These are phyloP conservation scores for Pseudochromis fuscus DNA, from an alignment of 2,797 vertebrate species.

Conservation along the genomic window DNA sequence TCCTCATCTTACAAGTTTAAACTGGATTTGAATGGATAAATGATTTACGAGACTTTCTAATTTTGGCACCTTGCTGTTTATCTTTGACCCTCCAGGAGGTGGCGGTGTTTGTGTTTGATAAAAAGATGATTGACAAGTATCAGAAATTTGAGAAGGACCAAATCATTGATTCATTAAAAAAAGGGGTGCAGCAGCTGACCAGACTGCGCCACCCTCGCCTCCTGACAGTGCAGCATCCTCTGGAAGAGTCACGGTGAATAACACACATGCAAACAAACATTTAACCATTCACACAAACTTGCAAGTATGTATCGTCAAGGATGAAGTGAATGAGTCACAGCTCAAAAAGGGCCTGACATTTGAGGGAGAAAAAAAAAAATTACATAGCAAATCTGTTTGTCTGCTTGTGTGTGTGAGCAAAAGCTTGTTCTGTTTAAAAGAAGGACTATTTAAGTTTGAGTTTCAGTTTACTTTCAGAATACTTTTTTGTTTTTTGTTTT, in stretches of 20 bases:
- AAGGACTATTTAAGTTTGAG: slow-evolving; percentile 13
- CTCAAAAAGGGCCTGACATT: slow-evolving; percentile 29
- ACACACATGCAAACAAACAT: slow-evolving; percentile 12
- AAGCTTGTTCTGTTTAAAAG: slow-evolving; percentile 51
- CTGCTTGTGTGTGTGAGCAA: slow-evolving; percentile 13
- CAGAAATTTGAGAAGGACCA: slow-evolving; percentile 99
- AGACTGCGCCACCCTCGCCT: slow-evolving; percentile 95
- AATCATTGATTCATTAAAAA: slow-evolving; percentile 94
- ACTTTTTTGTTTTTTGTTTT: not conserved
- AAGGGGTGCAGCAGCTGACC: slow-evolving; percentile 96
- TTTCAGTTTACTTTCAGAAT: not conserved
- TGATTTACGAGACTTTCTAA: slow-evolving; percentile 1
- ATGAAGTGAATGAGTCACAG: slow-evolving; percentile 24
- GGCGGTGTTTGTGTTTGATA: slow-evolving; percentile 99
- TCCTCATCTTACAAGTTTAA: not conserved
- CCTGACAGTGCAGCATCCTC: slow-evolving; percentile 96
- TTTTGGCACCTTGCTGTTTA: slow-evolving; percentile 9
- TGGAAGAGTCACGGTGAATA: slow-evolving; percentile 96
- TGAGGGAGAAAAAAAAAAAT: not conserved
- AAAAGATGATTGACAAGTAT: slow-evolving; percentile 95
- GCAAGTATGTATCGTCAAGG: slow-evolving; percentile 1
- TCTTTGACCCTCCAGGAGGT: slow-evolving; percentile 89
- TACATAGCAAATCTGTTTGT: slow-evolving; percentile 32
- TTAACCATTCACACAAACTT: not conserved
- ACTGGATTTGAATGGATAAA: not conserved